phyloP scores from a whole-genome alignment of 2,888 invertebrate genomes.

The Cistogaster globosa region DNA sequence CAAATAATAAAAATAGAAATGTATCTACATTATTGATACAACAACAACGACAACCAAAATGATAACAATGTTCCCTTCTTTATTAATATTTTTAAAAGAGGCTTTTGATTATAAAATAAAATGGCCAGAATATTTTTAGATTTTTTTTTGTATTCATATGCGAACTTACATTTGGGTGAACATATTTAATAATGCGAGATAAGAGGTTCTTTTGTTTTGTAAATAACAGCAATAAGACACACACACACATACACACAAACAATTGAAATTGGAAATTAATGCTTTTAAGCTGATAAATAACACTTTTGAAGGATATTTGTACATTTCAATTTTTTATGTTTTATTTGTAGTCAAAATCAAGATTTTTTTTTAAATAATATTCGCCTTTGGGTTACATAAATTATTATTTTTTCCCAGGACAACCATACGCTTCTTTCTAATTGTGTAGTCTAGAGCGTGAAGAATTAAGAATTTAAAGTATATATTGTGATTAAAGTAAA shows the following conservation, averaged over 20 bases:
- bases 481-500: too few relatives aligned
- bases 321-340: not conserved
- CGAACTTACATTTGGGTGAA: not conserved
- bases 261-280: slow-evolving; percentile 43
- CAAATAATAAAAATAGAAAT: slow-evolving; percentile 57
- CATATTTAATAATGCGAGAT: slow-evolving; percentile 34
- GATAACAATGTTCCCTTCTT: slow-evolving; percentile 25
- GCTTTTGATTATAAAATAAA: slow-evolving; percentile 29
- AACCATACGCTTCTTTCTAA: not conserved
- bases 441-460: not conserved
- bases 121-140: slow-evolving; percentile 51
- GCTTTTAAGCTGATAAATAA: slow-evolving; percentile 52
- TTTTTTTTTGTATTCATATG: not conserved
- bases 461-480: not conserved
- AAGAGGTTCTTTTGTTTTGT: slow-evolving; percentile 49
- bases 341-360: too few relatives aligned
- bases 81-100: slow-evolving; percentile 11
- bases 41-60: slow-evolving; percentile 19
- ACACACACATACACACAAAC: not conserved
- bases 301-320: slow-evolving; percentile 1
- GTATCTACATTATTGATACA: slow-evolving; percentile 16
- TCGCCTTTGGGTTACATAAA: not conserved
- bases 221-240: not conserved
- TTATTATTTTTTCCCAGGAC: not conserved
- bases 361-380: not conserved